Evolutionary conservation across 2,888 invertebrate species (phyloP), one percentile per base, ranked within the genome.

Genomic region (Melinaea marsaeus): DNA sequence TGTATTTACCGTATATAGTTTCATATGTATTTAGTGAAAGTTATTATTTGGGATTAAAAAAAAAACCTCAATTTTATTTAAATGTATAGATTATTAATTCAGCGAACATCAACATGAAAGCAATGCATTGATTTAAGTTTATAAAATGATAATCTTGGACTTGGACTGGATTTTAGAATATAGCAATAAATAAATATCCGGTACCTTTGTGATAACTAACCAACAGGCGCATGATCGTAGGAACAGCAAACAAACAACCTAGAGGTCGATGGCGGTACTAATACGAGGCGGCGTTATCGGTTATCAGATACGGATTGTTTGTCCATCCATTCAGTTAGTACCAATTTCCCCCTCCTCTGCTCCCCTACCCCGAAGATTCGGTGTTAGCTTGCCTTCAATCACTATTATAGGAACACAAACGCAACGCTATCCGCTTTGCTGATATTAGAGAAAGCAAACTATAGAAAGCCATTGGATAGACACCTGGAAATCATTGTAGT

Each of bases 141-240:
- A 37, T 37, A 37, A 37, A 6, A 4, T 6, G 37, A 37, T 37
- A 37, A 37, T 37, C 37, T 37, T 37, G 5, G 37, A 37, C 5
- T 22, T 22, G 22, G 22, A 22, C 22, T 22, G 22, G 22, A 22
- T 22, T 22, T 22, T 22, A 22, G 0, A 22, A 22, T 22, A 22
- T 22, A 22, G 22, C 22, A 68, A 65, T 69, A 55, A 67, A 62
- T 60, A 62, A 58, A 58, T 37, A 54, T 42, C 7, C 57, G 51
- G 47, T 51, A 32, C 33, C 22, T 13, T 13, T 33, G 51, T 60
- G 60, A 62, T 60, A 62, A 62, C 57, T 64, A 60, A 62, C 58
- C 58, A 62, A 61, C 60, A 59, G 9, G 55, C 54, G 35, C 61
- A 62, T 60, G 37, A 60, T 60, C 55, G 54, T 62, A 48, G 37